Conservation (phyloP, 2,113 vertebrate genomes). For the Phylloscopus whistleri region DNA sequence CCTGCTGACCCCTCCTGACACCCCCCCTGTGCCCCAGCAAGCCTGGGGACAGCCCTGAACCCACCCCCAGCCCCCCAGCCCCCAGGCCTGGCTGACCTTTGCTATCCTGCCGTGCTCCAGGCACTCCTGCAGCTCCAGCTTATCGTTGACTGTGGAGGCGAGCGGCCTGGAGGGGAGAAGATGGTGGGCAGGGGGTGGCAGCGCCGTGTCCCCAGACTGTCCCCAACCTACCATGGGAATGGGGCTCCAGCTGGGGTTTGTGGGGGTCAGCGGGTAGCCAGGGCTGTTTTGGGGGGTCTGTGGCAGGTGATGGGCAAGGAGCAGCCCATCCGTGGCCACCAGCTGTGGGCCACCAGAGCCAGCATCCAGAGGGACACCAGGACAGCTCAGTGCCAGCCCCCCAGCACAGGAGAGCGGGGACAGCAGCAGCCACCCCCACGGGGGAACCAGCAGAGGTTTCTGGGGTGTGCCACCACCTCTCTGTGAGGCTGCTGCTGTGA, state of each 20-base stretch:
- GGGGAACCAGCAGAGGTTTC: neutral
- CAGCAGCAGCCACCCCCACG: neutral
- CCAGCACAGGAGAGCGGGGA: neutral
- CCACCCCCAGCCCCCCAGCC: neutral
- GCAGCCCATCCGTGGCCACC: too few relatives aligned
- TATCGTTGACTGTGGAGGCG: constrained; percentile 85
- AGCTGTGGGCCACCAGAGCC: neutral
- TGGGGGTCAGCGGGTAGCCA: neutral
- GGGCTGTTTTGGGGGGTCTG: neutral
- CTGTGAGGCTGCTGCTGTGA: neutral
- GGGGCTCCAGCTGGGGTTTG: neutral
- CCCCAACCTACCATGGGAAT: accelerated
- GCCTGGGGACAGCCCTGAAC: too few relatives aligned
- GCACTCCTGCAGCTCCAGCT: constrained; percentile 94
- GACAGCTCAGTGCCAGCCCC: neutral
- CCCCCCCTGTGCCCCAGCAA: too few relatives aligned
- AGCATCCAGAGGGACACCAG: accelerated
- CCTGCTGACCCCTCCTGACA: too few relatives aligned
- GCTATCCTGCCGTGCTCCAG: constrained; percentile 96
- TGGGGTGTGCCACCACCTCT: neutral
- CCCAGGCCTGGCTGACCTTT: constrained; percentile 78
- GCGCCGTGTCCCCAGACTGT: accelerated
- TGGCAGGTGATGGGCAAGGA: neutral
- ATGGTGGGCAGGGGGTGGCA: neutral
- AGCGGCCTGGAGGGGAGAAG: constrained; percentile 80